Percentiles rank a stretch among this genome's conserved stretches.
These are phyloP conservation scores for Zeuzera pyrina DNA, from an alignment of 2,888 invertebrate genomes.

Conservation along the genomic window DNA sequence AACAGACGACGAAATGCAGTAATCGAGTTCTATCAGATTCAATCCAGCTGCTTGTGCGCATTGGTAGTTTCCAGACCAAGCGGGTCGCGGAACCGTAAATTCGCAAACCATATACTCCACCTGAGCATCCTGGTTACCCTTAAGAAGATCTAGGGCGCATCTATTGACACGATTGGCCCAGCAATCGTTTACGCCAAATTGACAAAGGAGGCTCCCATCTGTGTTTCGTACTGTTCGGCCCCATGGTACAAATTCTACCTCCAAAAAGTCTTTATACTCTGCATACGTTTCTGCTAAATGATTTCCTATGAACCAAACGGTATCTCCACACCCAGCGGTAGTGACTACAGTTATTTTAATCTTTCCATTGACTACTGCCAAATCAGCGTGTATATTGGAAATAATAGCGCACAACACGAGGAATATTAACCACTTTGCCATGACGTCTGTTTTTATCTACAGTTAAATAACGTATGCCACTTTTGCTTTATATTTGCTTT, in stretches of 20 bases:
- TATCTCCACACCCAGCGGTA: constrained; percentile 46
- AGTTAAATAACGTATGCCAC: no score
- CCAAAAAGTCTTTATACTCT: constrained; percentile 38
- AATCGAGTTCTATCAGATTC: constrained; percentile 32
- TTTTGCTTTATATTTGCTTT: no score
- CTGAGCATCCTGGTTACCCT: constrained; percentile 36
- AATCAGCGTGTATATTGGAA: no score
- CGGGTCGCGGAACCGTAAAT: constrained; percentile 32
- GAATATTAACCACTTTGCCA: no score
- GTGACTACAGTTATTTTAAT: constrained; percentile 46
- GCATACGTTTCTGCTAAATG: constrained; percentile 35
- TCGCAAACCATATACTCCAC: constrained; percentile 55
- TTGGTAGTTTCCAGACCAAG: constrained; percentile 28
- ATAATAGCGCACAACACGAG: no score
- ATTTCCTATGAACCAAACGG: constrained; percentile 34
- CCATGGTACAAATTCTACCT: constrained; percentile 58
- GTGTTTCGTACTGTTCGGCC: constrained; percentile 36
- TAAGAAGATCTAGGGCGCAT: constrained; percentile 41
- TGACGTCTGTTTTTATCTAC: no score
- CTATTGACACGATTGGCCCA: constrained; percentile 57
- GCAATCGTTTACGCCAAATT: constrained; percentile 43
- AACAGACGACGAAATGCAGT: constrained; percentile 33
- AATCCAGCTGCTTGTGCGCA: constrained; percentile 44
- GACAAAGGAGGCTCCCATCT: constrained; percentile 35
- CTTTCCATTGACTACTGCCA: constrained; percentile 37